phyloP scores from a whole-genome alignment of 2,888 invertebrate genomes.

The Cataglyphis livida region DNA sequence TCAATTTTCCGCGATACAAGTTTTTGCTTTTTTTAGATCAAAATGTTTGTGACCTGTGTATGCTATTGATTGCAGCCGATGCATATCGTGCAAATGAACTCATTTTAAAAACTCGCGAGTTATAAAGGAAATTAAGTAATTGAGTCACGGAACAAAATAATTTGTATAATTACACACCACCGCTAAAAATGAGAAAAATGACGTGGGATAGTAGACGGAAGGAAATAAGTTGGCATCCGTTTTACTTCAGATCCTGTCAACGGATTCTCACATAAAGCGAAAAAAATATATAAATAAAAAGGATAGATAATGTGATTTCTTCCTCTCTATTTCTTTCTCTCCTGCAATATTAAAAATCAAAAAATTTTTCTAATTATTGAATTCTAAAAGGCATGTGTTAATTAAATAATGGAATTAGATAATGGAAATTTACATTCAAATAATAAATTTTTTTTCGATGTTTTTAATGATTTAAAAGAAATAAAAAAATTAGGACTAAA shows the following conservation, averaged over 20 bases:
- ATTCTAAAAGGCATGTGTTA: not conserved
- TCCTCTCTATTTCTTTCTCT: too few species aligned
- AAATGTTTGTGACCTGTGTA: not conserved
- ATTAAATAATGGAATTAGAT: too few species aligned
- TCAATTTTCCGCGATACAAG: not conserved
- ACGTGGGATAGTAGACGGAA: slow-evolving; percentile 64
- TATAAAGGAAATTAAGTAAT: slow-evolving; percentile 44
- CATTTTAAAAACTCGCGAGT: not conserved
- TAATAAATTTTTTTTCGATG: too few species aligned
- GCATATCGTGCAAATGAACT: not conserved
- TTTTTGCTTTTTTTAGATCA: not conserved
- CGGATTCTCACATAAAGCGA: slow-evolving; percentile 65
- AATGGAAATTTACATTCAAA: too few species aligned
- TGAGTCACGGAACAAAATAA: slow-evolving; percentile 64
- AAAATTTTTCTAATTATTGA: too few species aligned
- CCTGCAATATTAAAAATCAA: too few species aligned
- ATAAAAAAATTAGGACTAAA: too few species aligned
- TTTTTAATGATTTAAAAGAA: too few species aligned
- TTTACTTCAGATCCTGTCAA: slow-evolving; percentile 62
- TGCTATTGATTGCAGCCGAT: not conserved
- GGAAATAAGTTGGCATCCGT: slow-evolving; percentile 66
- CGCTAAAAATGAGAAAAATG: slow-evolving; percentile 57
- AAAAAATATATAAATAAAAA: not conserved
- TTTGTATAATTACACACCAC: slow-evolving; percentile 58
- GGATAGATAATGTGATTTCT: too few species aligned